phyloP scores from a whole-genome alignment of 2,113 vertebrate species.

The Catagonus wagneri region DNA sequence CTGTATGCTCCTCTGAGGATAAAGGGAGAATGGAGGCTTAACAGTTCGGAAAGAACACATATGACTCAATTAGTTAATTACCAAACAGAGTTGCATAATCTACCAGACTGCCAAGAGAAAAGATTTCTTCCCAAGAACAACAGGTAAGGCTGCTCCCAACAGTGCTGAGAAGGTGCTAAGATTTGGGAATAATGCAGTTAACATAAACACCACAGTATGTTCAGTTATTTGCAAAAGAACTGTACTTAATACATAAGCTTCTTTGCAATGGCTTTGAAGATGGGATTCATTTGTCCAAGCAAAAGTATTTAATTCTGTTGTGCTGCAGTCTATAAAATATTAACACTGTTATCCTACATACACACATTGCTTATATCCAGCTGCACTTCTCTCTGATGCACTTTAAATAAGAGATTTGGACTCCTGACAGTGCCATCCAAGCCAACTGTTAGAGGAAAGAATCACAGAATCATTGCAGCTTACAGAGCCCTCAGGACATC shows the following conservation, averaged over 20 bases:
- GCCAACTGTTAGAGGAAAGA: slow-evolving; percentile 43
- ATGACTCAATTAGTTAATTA: slow-evolving; percentile 32
- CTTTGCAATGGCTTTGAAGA: slow-evolving; percentile 50
- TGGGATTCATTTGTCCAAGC: slow-evolving; percentile 65
- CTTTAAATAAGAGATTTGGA: slow-evolving; percentile 74
- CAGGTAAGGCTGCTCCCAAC: not conserved
- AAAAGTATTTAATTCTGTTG: slow-evolving; percentile 74
- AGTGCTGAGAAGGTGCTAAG: not conserved
- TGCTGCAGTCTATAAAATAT: slow-evolving; percentile 80
- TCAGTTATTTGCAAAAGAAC: not conserved
- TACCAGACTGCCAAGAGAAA: slow-evolving; percentile 34
- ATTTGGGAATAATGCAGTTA: not conserved
- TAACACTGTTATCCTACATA: slow-evolving; percentile 71
- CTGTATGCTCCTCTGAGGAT: not conserved
- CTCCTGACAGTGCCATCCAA: slow-evolving; percentile 57
- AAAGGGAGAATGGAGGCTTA: not conserved
- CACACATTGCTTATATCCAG: slow-evolving; percentile 56
- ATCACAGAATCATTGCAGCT: not conserved
- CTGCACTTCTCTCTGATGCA: slow-evolving; percentile 60
- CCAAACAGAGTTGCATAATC: slow-evolving; percentile 12
- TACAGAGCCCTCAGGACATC: not conserved
- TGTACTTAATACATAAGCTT: not conserved
- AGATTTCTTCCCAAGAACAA: slow-evolving; percentile 13
- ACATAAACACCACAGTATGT: not conserved
- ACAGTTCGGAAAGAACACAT: not conserved